Evolutionary conservation across 2,113 vertebrate species (phyloP).

Genomic region (Pantherophis guttatus): DNA sequence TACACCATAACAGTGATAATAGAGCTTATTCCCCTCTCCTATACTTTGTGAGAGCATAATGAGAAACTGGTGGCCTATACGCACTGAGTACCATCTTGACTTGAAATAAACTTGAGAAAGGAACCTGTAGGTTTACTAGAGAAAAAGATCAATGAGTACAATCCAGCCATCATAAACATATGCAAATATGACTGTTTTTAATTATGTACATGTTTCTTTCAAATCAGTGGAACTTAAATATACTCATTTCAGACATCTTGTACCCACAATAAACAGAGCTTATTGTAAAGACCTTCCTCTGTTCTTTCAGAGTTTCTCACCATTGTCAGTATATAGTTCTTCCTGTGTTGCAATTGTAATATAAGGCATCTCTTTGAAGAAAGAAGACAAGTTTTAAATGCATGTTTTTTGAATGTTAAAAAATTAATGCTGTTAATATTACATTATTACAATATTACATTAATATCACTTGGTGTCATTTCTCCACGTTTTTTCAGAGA

Average conservation of each 20-base stretch:
- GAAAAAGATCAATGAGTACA: neutral
- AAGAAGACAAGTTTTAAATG: neutral
- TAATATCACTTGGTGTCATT: neutral
- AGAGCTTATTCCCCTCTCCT: neutral
- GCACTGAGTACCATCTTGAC: neutral
- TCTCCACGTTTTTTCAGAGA: conserved; percentile 2
- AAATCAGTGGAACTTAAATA: neutral
- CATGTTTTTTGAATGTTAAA: neutral
- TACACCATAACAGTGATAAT: neutral
- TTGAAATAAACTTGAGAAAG: neutral
- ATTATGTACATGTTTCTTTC: neutral
- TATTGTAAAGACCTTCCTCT: neutral
- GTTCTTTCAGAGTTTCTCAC: neutral
- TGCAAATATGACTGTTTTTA: neutral
- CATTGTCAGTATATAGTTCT: neutral
- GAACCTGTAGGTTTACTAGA: neutral
- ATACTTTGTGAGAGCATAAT: neutral
- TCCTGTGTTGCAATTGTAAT: neutral
- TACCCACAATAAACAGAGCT: neutral
- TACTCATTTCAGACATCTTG: neutral
- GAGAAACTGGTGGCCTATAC: neutral
- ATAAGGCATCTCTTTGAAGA: neutral
- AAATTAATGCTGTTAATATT: neutral
- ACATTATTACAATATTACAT: too few relatives aligned
- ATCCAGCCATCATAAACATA: neutral